Evolutionary conservation across 2,888 invertebrate genomes (phyloP).

Genomic region (Allygus modestus): DNA sequence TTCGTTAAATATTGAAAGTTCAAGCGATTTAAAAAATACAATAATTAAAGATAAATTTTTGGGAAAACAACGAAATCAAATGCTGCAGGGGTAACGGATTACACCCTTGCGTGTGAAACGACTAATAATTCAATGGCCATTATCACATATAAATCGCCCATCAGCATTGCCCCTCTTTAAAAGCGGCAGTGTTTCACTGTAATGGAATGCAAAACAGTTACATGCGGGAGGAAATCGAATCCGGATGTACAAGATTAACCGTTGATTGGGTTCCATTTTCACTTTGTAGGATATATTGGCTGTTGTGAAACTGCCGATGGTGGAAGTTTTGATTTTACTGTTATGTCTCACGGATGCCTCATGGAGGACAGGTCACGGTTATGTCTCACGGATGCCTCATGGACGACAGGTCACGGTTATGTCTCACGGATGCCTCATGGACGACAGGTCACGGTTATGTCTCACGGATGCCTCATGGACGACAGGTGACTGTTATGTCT

Average conservation of each 20-base stretch:
- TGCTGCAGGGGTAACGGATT: background rate
- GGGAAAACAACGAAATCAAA: too few relatives aligned
- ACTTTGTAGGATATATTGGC: conserved; percentile 11
- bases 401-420: too few relatives aligned
- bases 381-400: too few relatives aligned
- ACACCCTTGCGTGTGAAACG: background rate
- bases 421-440: too few relatives aligned
- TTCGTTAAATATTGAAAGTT: too few relatives aligned
- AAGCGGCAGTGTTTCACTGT: conserved; percentile 27
- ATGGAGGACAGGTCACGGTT: too few relatives aligned
- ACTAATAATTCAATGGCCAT: conserved; percentile 28
- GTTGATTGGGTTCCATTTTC: conserved; percentile 33
- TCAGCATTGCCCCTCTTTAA: conserved; percentile 23
- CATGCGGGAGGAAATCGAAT: conserved; percentile 22
- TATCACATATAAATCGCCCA: conserved; percentile 17
- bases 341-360: too few relatives aligned
- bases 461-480: too few relatives aligned
- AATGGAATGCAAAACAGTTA: conserved; percentile 49
- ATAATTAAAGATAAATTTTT: too few relatives aligned
- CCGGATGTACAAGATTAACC: conserved; percentile 27
- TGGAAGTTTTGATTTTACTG: background rate
- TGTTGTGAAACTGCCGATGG: background rate
- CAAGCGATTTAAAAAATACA: too few relatives aligned
- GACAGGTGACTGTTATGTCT: too few relatives aligned
- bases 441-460: too few relatives aligned